phyloP scores from a whole-genome alignment of 2,113 vertebrate genomes.

The Macroglossus sobrinus region DNA sequence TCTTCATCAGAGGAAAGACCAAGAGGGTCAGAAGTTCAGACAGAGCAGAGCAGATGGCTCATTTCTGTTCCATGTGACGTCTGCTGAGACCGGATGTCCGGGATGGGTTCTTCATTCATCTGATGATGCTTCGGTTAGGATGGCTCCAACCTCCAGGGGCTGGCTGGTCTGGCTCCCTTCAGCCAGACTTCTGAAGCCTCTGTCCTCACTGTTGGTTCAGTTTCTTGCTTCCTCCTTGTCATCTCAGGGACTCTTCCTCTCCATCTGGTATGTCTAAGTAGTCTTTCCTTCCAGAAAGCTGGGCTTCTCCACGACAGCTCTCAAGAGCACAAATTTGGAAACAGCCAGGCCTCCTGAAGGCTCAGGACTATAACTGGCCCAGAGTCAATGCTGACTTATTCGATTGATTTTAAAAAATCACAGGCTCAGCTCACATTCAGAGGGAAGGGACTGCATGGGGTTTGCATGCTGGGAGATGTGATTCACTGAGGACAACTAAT shows the following conservation, averaged over 20 bases:
- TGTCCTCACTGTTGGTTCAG: too few relatives aligned
- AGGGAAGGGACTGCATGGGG: background rate
- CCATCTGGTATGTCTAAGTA: background rate
- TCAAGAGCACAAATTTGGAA: background rate
- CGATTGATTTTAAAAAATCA: background rate
- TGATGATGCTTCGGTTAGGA: background rate
- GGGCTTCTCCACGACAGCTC: background rate
- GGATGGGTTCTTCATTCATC: background rate
- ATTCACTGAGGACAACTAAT: background rate
- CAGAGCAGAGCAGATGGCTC: background rate
- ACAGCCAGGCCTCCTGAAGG: background rate
- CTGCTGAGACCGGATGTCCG: background rate
- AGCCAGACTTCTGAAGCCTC: background rate
- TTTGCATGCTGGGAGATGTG: background rate
- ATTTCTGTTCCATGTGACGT: fast-evolving
- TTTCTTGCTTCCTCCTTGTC: background rate
- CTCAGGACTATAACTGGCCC: background rate
- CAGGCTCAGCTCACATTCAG: background rate
- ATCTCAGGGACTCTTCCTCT: background rate
- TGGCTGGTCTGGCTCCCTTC: background rate
- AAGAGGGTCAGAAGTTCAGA: background rate
- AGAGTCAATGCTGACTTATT: background rate
- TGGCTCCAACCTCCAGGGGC: background rate
- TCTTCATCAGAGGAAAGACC: background rate
- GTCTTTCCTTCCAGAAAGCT: background rate